These are phyloP conservation scores for Pygocentrus nattereri DNA, from an alignment of 2,797 vertebrate genomes.

Conservation along the genomic window DNA sequence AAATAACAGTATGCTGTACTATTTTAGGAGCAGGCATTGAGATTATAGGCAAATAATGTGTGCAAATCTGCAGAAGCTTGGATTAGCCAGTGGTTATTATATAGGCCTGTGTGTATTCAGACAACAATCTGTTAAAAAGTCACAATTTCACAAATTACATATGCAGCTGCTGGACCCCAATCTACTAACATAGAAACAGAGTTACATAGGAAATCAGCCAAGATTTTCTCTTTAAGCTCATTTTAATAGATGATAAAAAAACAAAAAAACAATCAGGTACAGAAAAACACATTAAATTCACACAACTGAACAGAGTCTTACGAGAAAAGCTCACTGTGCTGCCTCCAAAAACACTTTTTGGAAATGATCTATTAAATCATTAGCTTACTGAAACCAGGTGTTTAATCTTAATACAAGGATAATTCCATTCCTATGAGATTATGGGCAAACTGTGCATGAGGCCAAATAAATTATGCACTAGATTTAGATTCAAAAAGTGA, in stretches of 20 bases:
- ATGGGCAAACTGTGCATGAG: conserved; percentile 14
- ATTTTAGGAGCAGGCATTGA: neutral
- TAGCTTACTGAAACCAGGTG: too few species aligned
- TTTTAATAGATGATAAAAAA: conserved; percentile 11
- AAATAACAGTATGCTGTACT: conserved; percentile 10
- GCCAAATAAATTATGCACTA: conserved; percentile 33
- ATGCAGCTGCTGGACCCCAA: neutral
- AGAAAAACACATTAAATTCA: neutral
- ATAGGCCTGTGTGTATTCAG: neutral
- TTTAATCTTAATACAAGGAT: conserved; percentile 15
- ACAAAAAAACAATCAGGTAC: neutral
- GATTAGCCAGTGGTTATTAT: conserved; percentile 1
- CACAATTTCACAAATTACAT: neutral
- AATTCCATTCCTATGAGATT: conserved; percentile 22
- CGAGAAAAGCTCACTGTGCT: conserved; percentile 7
- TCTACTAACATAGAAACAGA: neutral
- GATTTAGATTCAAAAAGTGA: conserved; percentile 30
- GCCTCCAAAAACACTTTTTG: neutral
- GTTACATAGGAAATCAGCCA: neutral
- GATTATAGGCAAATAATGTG: conserved; percentile 1
- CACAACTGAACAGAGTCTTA: conserved; percentile 12
- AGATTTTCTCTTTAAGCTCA: neutral
- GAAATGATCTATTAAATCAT: conserved; percentile 26
- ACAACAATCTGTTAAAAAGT: neutral
- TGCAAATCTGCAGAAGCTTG: conserved; percentile 6